Evolutionary conservation across 2,113 vertebrate species (phyloP).

Genomic region (Hassar affinis): DNA sequence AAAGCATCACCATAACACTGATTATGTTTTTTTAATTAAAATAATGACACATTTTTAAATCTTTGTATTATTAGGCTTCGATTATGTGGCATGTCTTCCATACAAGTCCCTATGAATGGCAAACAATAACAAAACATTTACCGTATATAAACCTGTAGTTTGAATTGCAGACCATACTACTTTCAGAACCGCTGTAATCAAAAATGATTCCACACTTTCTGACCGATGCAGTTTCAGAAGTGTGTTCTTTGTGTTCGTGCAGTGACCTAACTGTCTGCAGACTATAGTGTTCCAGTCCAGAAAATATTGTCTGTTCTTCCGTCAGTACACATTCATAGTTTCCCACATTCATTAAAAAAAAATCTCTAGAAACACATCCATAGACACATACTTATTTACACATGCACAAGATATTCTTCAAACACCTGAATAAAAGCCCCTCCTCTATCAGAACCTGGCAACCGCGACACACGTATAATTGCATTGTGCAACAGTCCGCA

Average conservation of each 20-base stretch:
- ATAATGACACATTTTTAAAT: background rate
- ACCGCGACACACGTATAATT: constrained; percentile 75
- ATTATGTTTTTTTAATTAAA: background rate
- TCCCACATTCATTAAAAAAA: constrained; percentile 1
- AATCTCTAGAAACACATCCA: background rate
- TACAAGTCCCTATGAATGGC: background rate
- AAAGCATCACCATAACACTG: background rate
- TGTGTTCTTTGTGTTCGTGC: background rate
- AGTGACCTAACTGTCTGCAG: background rate
- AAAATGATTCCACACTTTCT: background rate
- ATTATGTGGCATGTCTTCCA: background rate
- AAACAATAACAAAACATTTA: background rate
- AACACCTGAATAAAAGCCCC: constrained; percentile 58
- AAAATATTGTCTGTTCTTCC: constrained; percentile 1
- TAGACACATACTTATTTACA: constrained; percentile 22
- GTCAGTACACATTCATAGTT: constrained; percentile 14
- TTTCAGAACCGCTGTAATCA: background rate
- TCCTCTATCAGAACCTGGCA: constrained; percentile 58
- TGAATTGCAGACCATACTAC: background rate
- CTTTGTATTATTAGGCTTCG: background rate
- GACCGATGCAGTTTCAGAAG: background rate
- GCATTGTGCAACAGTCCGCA: constrained; percentile 76
- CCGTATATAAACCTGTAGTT: background rate
- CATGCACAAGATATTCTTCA: constrained; percentile 52
- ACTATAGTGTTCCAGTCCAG: background rate